These are phyloP conservation scores for Megamerina dolium DNA, from an alignment of 2,888 invertebrate genomes.

Conservation along the genomic window DNA sequence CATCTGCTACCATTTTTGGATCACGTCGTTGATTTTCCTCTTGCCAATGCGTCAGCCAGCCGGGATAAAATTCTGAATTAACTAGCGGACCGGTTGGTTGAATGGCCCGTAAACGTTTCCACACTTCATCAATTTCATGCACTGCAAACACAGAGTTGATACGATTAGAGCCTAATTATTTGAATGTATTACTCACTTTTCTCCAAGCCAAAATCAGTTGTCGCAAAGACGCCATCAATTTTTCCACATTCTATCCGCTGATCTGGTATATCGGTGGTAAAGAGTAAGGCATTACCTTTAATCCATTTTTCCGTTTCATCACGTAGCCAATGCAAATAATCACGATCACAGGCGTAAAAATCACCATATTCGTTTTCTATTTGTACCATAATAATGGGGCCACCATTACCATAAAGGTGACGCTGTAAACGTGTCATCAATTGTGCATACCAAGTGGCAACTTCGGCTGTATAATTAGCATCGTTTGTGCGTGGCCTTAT, in stretches of 20 bases:
- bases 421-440: constrained; percentile 52
- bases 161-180: background rate
- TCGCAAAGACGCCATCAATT: constrained; percentile 66
- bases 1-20: constrained; percentile 52
- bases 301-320: constrained; percentile 54
- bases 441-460: constrained; percentile 52
- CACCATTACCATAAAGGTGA: constrained; percentile 62
- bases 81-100: constrained; percentile 73
- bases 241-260: constrained; percentile 57
- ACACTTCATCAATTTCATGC: constrained; percentile 43
- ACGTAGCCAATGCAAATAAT: constrained; percentile 62
- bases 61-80: constrained; percentile 87
- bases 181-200: constrained; percentile 29
- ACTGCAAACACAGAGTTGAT: constrained; percentile 24
- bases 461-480: constrained; percentile 52
- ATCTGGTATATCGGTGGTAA: constrained; percentile 73
- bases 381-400: constrained; percentile 81
- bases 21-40: constrained; percentile 56
- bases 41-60: constrained; percentile 89
- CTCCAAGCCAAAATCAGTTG: constrained; percentile 69
- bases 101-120: constrained; percentile 51
- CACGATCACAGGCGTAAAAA: constrained; percentile 62
- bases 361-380: constrained; percentile 89
- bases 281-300: constrained; percentile 55
- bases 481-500: constrained; percentile 63